phyloP scores from a whole-genome alignment of 2,113 vertebrate genomes.

The Zosterops lateralis region DNA sequence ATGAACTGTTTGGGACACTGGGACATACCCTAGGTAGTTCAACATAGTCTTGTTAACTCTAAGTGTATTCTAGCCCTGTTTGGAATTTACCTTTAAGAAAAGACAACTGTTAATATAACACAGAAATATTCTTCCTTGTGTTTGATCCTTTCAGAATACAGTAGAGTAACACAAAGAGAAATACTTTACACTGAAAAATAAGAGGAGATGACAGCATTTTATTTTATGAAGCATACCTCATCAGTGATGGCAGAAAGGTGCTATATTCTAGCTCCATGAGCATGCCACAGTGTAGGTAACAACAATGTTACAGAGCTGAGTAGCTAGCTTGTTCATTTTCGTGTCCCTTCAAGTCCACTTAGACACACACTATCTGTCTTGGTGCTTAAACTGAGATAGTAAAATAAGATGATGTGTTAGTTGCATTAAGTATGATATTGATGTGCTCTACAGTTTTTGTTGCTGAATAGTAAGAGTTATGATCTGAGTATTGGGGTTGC shows the following conservation, averaged over 20 bases:
- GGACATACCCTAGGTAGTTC: neutral
- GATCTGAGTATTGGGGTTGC: neutral
- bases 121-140: constrained; percentile 52
- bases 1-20: neutral
- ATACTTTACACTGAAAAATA: constrained; percentile 49
- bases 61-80: neutral
- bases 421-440: neutral
- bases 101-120: neutral
- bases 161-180: constrained; percentile 46
- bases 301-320: neutral
- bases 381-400: neutral
- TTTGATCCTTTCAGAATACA: constrained; percentile 51
- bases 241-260: constrained; percentile 44
- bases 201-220: constrained; percentile 58
- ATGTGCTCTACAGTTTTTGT: neutral
- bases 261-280: constrained; percentile 48
- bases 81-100: neutral
- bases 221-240: constrained; percentile 42
- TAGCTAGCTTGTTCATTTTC: constrained; percentile 23
- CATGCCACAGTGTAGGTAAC: constrained; percentile 52
- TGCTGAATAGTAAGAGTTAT: neutral
- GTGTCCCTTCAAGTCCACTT: neutral
- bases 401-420: neutral
- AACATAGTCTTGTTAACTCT: neutral
- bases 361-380: neutral